Conservation (phyloP, 2,888 invertebrate genomes). For the Octonoba sinensis region DNA sequence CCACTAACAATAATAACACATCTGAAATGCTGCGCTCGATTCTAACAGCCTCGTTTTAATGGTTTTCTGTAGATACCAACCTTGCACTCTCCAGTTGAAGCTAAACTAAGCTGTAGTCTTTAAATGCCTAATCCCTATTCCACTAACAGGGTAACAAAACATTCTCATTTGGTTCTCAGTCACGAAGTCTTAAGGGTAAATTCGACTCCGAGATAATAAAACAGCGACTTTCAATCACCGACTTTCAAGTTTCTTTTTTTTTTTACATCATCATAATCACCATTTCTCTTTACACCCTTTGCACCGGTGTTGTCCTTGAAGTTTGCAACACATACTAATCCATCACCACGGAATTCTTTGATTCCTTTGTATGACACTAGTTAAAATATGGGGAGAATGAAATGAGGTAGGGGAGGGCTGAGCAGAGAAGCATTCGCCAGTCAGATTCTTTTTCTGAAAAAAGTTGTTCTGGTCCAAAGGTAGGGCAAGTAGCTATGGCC, state of each 20-base stretch:
- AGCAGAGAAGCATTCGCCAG: neutral
- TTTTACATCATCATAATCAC: constrained; percentile 14
- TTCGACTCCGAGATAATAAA: constrained; percentile 26
- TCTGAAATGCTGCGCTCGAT: no score
- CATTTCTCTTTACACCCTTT: constrained; percentile 6
- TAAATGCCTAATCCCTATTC: no score
- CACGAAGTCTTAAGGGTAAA: constrained; percentile 36
- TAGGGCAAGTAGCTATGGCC: constrained; percentile 33
- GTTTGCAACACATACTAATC: constrained; percentile 24
- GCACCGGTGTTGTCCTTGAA: constrained; percentile 32
- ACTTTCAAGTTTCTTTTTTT: constrained; percentile 32
- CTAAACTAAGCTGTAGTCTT: no score
- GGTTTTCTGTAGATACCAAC: no score
- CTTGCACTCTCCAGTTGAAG: no score
- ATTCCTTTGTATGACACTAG: constrained; percentile 44
- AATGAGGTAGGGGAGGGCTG: constrained; percentile 5
- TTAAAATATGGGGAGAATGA: neutral
- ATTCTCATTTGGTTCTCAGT: constrained; percentile 51
- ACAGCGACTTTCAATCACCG: constrained; percentile 60
- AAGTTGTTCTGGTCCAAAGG: constrained; percentile 28
- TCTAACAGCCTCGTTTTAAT: no score
- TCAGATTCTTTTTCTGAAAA: constrained; percentile 5
- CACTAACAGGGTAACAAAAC: no score
- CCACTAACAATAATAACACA: no score
- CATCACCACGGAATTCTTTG: constrained; percentile 47